Evolutionary conservation across 2,888 invertebrate genomes (phyloP), one percentile per base, ranked within the genome.

Genomic region (Masnerella sp.): DNA sequence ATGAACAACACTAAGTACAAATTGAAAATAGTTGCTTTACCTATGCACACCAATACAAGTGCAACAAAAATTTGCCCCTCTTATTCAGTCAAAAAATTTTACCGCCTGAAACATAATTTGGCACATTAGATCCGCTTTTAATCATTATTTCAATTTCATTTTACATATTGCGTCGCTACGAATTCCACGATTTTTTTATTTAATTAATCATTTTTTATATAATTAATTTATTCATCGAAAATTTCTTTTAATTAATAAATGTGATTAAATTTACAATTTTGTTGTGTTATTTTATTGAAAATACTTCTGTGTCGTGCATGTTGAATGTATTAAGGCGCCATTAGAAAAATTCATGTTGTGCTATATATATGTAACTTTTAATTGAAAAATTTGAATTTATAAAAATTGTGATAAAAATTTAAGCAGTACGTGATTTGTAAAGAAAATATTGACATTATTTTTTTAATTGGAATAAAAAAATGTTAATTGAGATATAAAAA

Each of bases 71-170:
- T 83, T 81, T 81, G 80, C 80, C 81, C 84, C 79, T 82, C 78
- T 74, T 81, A 83, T 45, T 85, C 83, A 80, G 82, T 84, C 85
- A 82, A 80, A 81, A 81, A 81, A 81, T 79, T 84, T 83, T 86
- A 85, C 78, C 81, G 83, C 84, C 85, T 87, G 86, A 83, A 87
- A 87, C 85, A 87, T 82, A 86, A 84, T 84, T 81, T 78, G 78
- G 72, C 43, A 11, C 20, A 59, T 69, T 69, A 68, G 52, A 68
- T 38, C 18, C 43, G 40, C 52, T n/a, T n/a, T n/a, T n/a, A 52
- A 30, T 59, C 7, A 30, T n/a, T 12, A 2, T 11, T 36, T 34
- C 5, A 20, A 22, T 30, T 14, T 14, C 20, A 30, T 20, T 28
- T 7, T 7, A 7, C n/a, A 25, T 51, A 43, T 47, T 64, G 70